Percentiles rank a stretch among this genome's conserved stretches.
phyloP scores from a whole-genome alignment of 92 coral and sea anemone genomes.

The Umimayanthus kanabou region DNA sequence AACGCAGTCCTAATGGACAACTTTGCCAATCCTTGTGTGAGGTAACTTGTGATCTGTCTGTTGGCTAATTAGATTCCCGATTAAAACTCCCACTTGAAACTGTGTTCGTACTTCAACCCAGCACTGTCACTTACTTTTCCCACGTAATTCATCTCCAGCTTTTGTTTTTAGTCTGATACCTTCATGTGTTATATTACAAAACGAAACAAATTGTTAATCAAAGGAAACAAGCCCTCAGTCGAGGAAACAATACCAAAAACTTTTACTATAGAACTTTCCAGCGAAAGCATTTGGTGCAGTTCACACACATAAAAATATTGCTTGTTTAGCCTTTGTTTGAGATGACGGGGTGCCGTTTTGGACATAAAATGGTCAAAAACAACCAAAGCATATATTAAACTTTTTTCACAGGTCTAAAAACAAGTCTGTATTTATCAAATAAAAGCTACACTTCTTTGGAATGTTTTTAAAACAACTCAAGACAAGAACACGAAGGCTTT shows the following conservation, averaged over 20 bases:
- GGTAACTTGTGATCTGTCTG: slow-evolving; percentile 17
- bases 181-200: slow-evolving; percentile 2
- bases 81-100: slow-evolving; percentile 22
- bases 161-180: slow-evolving; percentile 16
- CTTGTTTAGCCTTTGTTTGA: background rate
- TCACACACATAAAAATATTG: slow-evolving; percentile 23
- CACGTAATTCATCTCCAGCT: slow-evolving; percentile 11
- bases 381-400: background rate
- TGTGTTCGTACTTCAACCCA: background rate
- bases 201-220: slow-evolving; percentile 4
- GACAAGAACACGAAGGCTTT: background rate
- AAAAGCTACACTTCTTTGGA: background rate
- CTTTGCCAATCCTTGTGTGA: background rate
- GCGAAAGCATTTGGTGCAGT: slow-evolving; percentile 29
- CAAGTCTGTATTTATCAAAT: background rate
- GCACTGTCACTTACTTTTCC: slow-evolving; percentile 21
- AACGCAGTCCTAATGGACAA: background rate
- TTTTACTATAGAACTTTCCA: background rate
- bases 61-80: slow-evolving; percentile 3
- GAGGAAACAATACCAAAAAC: background rate
- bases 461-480: background rate
- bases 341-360: slow-evolving; percentile 20
- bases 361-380: slow-evolving; percentile 1
- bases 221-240: background rate
- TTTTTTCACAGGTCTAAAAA: background rate